Evolutionary conservation across 2,888 invertebrate species (phyloP), one percentile per base, ranked within the genome.

Genomic region (Operophtera brumata): DNA sequence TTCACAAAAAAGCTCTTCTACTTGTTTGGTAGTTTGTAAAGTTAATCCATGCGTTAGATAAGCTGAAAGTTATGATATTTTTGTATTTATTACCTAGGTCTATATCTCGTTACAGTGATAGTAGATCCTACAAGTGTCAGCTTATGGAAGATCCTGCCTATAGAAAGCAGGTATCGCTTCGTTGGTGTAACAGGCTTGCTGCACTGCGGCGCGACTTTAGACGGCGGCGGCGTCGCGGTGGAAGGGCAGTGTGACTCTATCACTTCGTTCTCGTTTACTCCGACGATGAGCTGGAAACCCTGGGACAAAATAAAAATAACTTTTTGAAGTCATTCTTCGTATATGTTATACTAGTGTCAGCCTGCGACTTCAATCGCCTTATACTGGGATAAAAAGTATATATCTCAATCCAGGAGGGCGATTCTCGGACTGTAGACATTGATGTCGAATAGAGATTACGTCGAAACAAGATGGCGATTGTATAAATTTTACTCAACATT

Each of bases 131-230:
- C 93, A 0, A 98, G 86, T 0, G 95, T 94, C 62, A 99, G 94
- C 75, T 95, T 96, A 79, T 99, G 99, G 87, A 98, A 99, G 75
- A 99, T 95, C 61, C 98, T 91, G 1, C 99, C 99, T 68, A 99
- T 98, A 56, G 98, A 98, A 40, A 99, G 90, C 53, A 96, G 91
- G 84, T 95, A 97, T 66, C 96, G 94, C 73, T 96, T 95, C 10
- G 92, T 92, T 0, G 84, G 79, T 4, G 85, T 78, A 1, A 73
- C 68, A 57, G 73, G 75, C 57, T 91, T 91, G 36, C 82, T 77
- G 43, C 78, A 77, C 40, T 91, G 90, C 0, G 89, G 89, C 25
- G 90, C 88, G 26, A 90, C 88, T 54, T 88, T 86, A 0, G 91
- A 90, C 0, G 84, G 86, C 20, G 88, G 86, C 14, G 87, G 86